These are phyloP conservation scores for Gymnopithys bicolor DNA, from an alignment of 2,797 vertebrate species.

Conservation along the genomic window DNA sequence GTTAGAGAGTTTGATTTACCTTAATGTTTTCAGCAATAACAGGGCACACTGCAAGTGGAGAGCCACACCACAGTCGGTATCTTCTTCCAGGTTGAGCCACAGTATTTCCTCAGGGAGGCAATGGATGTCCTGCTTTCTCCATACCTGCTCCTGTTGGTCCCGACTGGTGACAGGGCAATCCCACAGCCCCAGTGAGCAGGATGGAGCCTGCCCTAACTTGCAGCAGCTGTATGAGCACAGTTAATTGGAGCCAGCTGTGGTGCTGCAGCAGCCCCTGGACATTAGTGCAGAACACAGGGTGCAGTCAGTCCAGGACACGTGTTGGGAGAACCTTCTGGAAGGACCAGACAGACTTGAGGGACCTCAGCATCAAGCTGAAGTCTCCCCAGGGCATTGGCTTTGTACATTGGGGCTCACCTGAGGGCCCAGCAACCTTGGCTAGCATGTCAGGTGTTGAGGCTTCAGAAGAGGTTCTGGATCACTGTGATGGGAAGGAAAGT, in stretches of 20 bases:
- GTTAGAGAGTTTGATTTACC: rapidly evolving
- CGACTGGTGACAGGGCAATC: rapidly evolving
- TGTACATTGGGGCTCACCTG: background rate
- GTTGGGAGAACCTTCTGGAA: background rate
- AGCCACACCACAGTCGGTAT: rapidly evolving
- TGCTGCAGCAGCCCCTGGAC: background rate
- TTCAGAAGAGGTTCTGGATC: background rate
- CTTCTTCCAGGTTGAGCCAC: rapidly evolving
- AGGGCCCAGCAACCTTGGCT: rapidly evolving
- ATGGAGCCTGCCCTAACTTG: rapidly evolving
- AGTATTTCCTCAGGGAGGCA: rapidly evolving
- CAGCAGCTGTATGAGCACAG: rapidly evolving
- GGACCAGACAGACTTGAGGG: background rate
- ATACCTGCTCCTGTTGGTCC: rapidly evolving
- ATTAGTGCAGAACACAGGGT: rapidly evolving
- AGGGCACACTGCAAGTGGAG: rapidly evolving
- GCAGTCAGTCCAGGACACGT: background rate
- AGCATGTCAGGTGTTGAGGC: background rate
- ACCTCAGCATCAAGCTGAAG: rapidly evolving
- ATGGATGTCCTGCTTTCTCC: rapidly evolving
- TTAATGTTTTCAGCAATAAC: rapidly evolving
- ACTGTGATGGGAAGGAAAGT: background rate
- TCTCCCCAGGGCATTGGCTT: rapidly evolving
- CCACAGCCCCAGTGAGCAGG: background rate
- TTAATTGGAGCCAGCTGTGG: background rate